Evolutionary conservation across 1,140 invertebrate genomes (phyloP).

Genomic region (Orchesella cincta): DNA sequence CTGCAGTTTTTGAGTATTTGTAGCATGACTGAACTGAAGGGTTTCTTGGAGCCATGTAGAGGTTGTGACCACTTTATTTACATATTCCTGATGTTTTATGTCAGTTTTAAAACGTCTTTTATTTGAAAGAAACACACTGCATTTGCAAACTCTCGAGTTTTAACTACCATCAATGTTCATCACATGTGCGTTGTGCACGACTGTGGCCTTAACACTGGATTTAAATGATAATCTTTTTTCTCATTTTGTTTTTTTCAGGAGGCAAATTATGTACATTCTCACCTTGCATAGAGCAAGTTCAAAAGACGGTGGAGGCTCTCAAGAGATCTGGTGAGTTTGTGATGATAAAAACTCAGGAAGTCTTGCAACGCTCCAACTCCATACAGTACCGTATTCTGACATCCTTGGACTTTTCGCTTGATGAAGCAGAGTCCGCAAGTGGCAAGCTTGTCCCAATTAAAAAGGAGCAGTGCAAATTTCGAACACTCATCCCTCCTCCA

Average conservation of each 20-base stretch:
- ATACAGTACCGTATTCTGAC: conserved; percentile 72
- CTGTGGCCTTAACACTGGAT: too few species aligned
- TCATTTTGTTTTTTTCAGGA: conserved; percentile 62
- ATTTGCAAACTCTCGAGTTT: too few species aligned
- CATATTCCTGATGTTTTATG: conserved; percentile 20
- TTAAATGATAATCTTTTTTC: too few species aligned
- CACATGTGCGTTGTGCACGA: too few species aligned
- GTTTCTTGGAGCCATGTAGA: not conserved
- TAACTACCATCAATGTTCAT: too few species aligned
- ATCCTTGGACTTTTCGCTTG: conserved; percentile 54
- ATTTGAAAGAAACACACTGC: too few species aligned
- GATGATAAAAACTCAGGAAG: conserved; percentile 83
- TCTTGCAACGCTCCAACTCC: conserved; percentile 78
- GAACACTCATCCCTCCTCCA: conserved; percentile 68
- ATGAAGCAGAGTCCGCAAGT: conserved; percentile 17
- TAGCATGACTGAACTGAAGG: not conserved
- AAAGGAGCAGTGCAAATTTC: conserved; percentile 61
- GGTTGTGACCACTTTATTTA: conserved; percentile 21
- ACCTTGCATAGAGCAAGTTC: conserved; percentile 97
- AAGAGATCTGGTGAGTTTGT: conserved; percentile 69
- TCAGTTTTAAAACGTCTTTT: not conserved
- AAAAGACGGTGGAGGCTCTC: conserved; percentile 76
- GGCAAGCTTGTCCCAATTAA: conserved; percentile 42
- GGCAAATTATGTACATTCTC: conserved; percentile 95
- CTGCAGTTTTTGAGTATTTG: not conserved